Evolutionary conservation across 2,113 vertebrate species (phyloP), one percentile per base, ranked within the genome.

Genomic region (Oreochromis aureus): DNA sequence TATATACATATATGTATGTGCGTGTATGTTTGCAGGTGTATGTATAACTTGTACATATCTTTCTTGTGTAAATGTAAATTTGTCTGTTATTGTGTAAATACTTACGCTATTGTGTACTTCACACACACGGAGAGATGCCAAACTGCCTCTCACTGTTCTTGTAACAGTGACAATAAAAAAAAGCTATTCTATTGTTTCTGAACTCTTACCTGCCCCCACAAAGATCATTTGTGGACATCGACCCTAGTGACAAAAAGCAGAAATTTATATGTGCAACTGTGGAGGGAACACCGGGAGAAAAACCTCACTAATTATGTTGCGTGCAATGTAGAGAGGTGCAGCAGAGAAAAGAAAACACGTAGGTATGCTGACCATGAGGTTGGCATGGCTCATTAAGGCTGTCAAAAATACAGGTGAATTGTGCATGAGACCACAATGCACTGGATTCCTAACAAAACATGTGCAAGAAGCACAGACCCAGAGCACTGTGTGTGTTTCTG

Each of bases 321-420:
- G 4, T n/a, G 19, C 12, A 4, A 24, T 32, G 46, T 22, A 7
- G 41, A 46, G 27, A 24, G 78, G 30, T 44, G 89, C 53, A 79
- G 81, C 10, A 36, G 79, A n/a, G 39, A 79, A 19, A 48, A 12
- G 30, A 6, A 16, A 51, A 30, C 61, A 36, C 6, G 39, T 27
- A 34, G 69, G 79, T 55, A 59, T 82, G 80, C 79, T 82, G 66
- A 88, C 81, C 83, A 19, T 8, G 44, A 85, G 86, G 32, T 8
- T 54, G 8, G 13, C 58, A 8, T 3, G 36, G 48, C 88, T 91
- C 80, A 81, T 91, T 83, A 89, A 78, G 69, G 24, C 30, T 9
- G 51, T 10, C 2, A 3, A 30, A 61, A 85, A 80, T 16, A 1
- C 11, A 44, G 24, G 56, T 79, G 56, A 83, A 81, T 53, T 55